Conservation (phyloP, 2,113 vertebrate species). For the Istiophorus platypterus region DNA sequence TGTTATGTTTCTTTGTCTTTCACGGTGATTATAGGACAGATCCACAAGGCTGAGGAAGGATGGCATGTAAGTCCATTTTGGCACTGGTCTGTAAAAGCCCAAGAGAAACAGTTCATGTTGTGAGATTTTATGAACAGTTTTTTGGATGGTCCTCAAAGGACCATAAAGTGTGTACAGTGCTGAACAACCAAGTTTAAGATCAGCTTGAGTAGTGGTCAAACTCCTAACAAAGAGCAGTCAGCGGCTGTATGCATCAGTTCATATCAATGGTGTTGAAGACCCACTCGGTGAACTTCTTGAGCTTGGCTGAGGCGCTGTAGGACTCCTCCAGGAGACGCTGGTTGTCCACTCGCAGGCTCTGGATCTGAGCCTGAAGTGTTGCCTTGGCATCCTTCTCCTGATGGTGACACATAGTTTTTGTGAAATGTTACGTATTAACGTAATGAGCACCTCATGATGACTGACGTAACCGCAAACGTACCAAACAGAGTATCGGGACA, state of each 20-base stretch:
- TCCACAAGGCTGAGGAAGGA: conserved; percentile 38
- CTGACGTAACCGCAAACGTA: background rate
- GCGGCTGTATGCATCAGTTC: conserved; percentile 85
- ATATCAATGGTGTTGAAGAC: conserved; percentile 99
- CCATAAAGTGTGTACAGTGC: background rate
- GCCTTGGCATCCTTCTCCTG: conserved; percentile 96
- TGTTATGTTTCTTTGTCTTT: conserved; percentile 10
- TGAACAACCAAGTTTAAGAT: conserved; percentile 31
- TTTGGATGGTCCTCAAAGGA: background rate
- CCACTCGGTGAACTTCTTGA: conserved; percentile 99
- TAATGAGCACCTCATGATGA: background rate
- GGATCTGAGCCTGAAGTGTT: conserved; percentile 91
- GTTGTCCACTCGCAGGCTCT: conserved; percentile 94
- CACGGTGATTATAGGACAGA: conserved; percentile 26
- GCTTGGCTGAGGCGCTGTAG: conserved; percentile 94
- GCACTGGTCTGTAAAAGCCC: conserved; percentile 56
- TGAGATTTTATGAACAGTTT: background rate
- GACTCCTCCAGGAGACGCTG: conserved; percentile 95
- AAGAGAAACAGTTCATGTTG: conserved; percentile 17
- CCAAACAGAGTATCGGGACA: background rate
- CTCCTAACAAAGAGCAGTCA: conserved; percentile 32
- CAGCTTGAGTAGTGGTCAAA: conserved; percentile 58
- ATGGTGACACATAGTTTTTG: conserved; percentile 14
- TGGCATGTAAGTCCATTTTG: conserved; percentile 47
- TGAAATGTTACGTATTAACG: background rate